Evolutionary conservation across 2,888 invertebrate genomes (phyloP).

Genomic region (Philhelius pedissequus): DNA sequence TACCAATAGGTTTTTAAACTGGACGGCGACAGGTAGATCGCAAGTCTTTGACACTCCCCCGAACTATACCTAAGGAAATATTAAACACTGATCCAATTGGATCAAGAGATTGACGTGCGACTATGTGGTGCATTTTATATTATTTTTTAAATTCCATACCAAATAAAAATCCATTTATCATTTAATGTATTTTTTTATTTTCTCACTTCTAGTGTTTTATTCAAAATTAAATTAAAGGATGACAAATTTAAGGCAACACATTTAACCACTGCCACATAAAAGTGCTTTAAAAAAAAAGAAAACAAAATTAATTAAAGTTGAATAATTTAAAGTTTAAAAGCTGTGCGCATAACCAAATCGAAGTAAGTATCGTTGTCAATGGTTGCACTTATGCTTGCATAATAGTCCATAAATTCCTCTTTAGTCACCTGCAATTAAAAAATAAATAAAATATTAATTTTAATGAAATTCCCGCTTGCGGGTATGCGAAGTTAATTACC

Average conservation of each 20-base stretch:
- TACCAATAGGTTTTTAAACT: too few relatives aligned
- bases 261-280: not conserved
- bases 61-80: too few relatives aligned
- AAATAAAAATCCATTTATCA: not conserved
- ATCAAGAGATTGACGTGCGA: too few relatives aligned
- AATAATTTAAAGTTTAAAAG: conserved; percentile 87
- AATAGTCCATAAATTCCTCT: conserved; percentile 96
- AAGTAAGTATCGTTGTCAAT: conserved; percentile 97
- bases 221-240: not conserved
- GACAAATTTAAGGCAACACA: conserved; percentile 14
- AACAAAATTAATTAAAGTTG: not conserved
- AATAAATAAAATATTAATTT: not conserved
- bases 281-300: not conserved
- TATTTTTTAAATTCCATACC: not conserved
- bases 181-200: not conserved
- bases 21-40: too few relatives aligned
- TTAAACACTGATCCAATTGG: too few relatives aligned
- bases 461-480: not conserved
- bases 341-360: conserved; percentile 95
- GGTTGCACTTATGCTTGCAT: conserved; percentile 94
- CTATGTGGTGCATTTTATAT: too few relatives aligned
- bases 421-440: conserved; percentile 86
- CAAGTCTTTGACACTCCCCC: too few relatives aligned
- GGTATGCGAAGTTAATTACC: conserved; percentile 79
- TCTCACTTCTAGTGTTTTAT: not conserved